Percentiles rank a stretch among this genome's conserved stretches.
These are phyloP conservation scores for human (Homo sapiens) DNA, from an alignment of 2,113 vertebrate species.

Conservation along the genomic window DNA sequence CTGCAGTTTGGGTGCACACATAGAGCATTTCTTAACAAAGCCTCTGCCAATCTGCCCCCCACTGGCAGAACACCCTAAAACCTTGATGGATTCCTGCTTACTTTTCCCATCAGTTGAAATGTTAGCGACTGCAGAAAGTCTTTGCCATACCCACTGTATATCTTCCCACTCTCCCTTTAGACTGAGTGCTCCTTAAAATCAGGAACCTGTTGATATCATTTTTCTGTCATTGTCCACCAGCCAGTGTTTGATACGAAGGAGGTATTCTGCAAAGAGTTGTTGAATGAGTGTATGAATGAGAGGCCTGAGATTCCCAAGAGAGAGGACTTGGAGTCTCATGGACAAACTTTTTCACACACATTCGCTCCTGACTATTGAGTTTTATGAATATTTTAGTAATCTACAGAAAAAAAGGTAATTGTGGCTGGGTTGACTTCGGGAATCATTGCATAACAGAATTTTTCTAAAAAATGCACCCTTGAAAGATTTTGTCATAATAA, in stretches of 20 bases:
- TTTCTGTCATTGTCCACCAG: background rate
- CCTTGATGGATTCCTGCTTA: background rate
- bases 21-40: background rate
- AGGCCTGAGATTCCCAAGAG: background rate
- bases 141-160: background rate
- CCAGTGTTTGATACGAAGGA: too few relatives aligned
- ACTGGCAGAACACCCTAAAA: background rate
- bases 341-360: background rate
- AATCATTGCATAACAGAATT: background rate
- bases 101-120: background rate
- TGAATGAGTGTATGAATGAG: background rate
- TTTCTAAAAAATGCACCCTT: background rate
- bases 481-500: background rate
- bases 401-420: background rate
- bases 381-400: background rate
- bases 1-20: accelerated
- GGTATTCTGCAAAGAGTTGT: too few relatives aligned
- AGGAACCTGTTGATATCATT: background rate
- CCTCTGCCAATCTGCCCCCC: background rate
- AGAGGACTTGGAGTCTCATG: background rate
- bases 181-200: background rate
- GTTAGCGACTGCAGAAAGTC: background rate
- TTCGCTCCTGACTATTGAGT: background rate
- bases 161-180: background rate
- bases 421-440: background rate